A percentile compares a stretch with the other conserved stretches of the same genome.
These are phyloP conservation scores for Penelope pileata DNA, from an alignment of 2,113 vertebrate genomes.

Conservation along the genomic window DNA sequence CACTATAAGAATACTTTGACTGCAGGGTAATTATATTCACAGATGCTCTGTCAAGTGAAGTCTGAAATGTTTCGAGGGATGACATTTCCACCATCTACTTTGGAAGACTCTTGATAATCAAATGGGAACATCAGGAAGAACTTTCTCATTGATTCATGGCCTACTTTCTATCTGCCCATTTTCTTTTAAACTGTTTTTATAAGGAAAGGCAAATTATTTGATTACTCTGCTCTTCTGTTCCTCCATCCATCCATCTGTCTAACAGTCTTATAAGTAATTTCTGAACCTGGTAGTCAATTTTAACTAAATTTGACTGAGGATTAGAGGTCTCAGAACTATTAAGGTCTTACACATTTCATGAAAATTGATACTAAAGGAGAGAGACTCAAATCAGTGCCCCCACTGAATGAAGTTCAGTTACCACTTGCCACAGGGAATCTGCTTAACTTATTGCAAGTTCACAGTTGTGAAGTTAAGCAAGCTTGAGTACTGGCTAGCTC, in stretches of 20 bases:
- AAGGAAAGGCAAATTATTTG: neutral
- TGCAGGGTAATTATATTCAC: neutral
- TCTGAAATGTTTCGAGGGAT: neutral
- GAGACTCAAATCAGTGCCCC: neutral
- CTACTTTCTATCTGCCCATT: neutral
- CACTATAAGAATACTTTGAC: neutral
- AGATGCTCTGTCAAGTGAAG: neutral
- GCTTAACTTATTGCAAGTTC: neutral
- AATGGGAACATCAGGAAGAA: neutral
- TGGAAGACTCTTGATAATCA: neutral
- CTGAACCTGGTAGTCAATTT: constrained; percentile 41
- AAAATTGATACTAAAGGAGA: constrained; percentile 45
- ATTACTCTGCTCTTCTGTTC: neutral
- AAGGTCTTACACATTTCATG: neutral
- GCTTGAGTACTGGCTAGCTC: neutral
- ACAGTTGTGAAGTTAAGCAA: neutral
- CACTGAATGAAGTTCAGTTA: neutral
- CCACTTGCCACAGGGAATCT: constrained; percentile 11
- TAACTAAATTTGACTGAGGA: constrained; percentile 59
- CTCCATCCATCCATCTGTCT: neutral
- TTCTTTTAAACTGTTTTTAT: neutral
- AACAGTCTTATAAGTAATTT: constrained; percentile 15
- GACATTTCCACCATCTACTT: neutral
- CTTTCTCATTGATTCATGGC: neutral
- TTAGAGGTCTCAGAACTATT: constrained; percentile 62